Evolutionary conservation across 2,113 vertebrate species (phyloP).

Genomic region (Platichthys flesus): DNA sequence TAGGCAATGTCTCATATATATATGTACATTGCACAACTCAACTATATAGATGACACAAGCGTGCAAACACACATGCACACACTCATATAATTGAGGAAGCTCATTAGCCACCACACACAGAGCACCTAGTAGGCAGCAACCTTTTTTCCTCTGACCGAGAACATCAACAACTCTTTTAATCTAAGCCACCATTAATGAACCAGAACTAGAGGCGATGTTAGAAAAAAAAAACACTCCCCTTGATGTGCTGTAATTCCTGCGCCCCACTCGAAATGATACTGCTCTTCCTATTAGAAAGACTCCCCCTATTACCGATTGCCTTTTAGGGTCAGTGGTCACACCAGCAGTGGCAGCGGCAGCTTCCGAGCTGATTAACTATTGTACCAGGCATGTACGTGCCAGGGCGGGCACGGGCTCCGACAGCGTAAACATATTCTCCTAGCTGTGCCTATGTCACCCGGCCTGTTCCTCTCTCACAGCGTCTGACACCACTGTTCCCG

Average conservation of each 20-base stretch:
- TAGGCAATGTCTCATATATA: slow-evolving; percentile 38
- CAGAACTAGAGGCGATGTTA: slow-evolving; percentile 47
- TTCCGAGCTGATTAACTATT: slow-evolving; percentile 66
- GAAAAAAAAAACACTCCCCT: slow-evolving; percentile 28
- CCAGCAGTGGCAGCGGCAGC: slow-evolving; percentile 32
- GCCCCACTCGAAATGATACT: slow-evolving; percentile 41
- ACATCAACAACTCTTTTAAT: slow-evolving; percentile 75
- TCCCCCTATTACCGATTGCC: slow-evolving; percentile 32
- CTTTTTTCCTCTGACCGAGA: slow-evolving; percentile 53
- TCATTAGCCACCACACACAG: slow-evolving; percentile 77
- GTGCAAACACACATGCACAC: slow-evolving; percentile 7
- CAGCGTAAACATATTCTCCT: slow-evolving; percentile 71
- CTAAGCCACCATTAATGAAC: slow-evolving; percentile 72
- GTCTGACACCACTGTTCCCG: slow-evolving; percentile 62
- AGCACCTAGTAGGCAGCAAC: slow-evolving; percentile 63
- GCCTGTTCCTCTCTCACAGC: slow-evolving; percentile 59
- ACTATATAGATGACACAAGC: neutral
- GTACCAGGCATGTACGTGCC: slow-evolving; percentile 50
- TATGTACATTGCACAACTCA: slow-evolving; percentile 30
- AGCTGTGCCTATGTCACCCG: slow-evolving; percentile 70
- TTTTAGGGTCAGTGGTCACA: slow-evolving; percentile 69
- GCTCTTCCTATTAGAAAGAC: slow-evolving; percentile 48
- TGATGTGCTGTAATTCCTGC: slow-evolving; percentile 49
- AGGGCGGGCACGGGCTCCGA: slow-evolving; percentile 42
- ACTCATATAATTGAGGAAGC: slow-evolving; percentile 56